Conservation (phyloP, 1,140 invertebrate genomes). For the Sesamia nonagrioides region DNA sequence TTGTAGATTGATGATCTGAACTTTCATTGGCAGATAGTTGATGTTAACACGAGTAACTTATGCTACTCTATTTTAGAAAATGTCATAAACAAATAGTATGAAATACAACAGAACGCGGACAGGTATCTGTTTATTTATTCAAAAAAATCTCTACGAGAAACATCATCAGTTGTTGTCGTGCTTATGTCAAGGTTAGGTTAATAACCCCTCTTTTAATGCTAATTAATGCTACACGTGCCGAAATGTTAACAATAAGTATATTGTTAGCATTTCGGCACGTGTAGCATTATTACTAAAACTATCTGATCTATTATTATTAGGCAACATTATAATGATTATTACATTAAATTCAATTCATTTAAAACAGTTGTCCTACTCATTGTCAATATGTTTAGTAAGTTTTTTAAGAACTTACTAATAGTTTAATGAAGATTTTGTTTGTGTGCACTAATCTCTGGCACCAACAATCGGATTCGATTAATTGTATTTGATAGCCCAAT, state of each 20-base stretch:
- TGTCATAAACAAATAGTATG: too few species aligned
- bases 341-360: slow-evolving; percentile 24
- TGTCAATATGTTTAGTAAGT: slow-evolving; percentile 1
- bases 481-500: too few species aligned
- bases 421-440: too few species aligned
- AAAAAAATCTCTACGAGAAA: not conserved
- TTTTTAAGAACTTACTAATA: not conserved
- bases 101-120: too few species aligned
- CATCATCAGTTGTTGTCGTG: not conserved
- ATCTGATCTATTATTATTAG: too few species aligned
- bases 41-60: too few species aligned
- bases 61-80: too few species aligned
- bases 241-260: not conserved
- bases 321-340: not conserved
- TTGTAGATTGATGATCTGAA: too few species aligned
- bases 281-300: not conserved
- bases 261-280: not conserved
- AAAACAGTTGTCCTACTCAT: slow-evolving; percentile 16
- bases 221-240: slow-evolving; percentile 4
- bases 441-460: too few species aligned
- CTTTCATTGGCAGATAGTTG: too few species aligned
- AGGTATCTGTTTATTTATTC: too few species aligned
- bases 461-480: too few species aligned
- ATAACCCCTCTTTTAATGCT: not conserved
- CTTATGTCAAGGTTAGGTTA: slow-evolving; percentile 19